These are phyloP conservation scores for Idaea biselata DNA, from an alignment of 2,888 invertebrate genomes.

Conservation along the genomic window DNA sequence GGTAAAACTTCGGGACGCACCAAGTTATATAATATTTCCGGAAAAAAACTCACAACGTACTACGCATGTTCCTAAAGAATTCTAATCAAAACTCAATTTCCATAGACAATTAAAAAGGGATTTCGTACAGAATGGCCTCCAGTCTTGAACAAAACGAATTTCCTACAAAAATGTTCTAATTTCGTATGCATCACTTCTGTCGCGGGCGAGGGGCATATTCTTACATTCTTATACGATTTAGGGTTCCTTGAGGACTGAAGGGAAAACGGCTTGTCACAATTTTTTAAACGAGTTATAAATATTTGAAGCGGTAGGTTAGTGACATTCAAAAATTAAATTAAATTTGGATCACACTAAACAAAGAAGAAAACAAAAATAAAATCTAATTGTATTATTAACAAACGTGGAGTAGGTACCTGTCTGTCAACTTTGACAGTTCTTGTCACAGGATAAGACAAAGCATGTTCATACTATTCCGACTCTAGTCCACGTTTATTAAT, in stretches of 20 bases:
- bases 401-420: too few relatives aligned
- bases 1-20: not conserved
- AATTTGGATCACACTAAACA: too few relatives aligned
- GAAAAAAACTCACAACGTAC: slow-evolving; percentile 6
- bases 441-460: too few relatives aligned
- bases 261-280: not conserved
- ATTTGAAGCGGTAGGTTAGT: too few relatives aligned
- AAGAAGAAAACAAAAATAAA: too few relatives aligned
- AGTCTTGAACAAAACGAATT: slow-evolving; percentile 52
- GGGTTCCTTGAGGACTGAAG: slow-evolving; percentile 28
- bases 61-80: not conserved
- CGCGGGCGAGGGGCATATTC: slow-evolving; percentile 35
- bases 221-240: slow-evolving; percentile 33
- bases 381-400: too few relatives aligned
- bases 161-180: slow-evolving; percentile 44
- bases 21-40: not conserved
- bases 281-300: not conserved
- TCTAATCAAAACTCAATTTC: slow-evolving; percentile 50
- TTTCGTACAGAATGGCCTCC: slow-evolving; percentile 31
- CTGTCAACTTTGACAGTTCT: too few relatives aligned
- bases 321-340: too few relatives aligned
- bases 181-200: slow-evolving; percentile 55
- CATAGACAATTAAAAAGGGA: slow-evolving; percentile 54
- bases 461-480: too few relatives aligned
- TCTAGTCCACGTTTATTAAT: too few relatives aligned